These are phyloP conservation scores for Thaumetopoea pityocampa DNA, from an alignment of 1,140 invertebrate species.

Conservation along the genomic window DNA sequence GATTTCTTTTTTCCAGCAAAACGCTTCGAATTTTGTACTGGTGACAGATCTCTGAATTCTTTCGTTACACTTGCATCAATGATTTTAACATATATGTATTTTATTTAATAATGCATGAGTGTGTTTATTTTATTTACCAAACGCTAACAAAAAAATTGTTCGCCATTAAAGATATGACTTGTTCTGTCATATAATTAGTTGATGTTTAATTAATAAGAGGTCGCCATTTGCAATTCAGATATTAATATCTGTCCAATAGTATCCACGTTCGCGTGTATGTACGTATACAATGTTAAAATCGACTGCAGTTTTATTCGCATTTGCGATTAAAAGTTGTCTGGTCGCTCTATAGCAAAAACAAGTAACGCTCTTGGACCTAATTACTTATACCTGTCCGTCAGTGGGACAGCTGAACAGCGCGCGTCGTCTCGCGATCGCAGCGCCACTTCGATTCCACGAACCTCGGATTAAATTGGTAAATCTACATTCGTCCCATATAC, in stretches of 20 bases:
- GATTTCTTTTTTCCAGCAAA: slow-evolving; percentile 51
- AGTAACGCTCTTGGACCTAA: slow-evolving; percentile 29
- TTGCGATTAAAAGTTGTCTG: slow-evolving; percentile 22
- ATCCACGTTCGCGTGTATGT: slow-evolving; percentile 10
- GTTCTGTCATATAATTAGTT: slow-evolving; percentile 37
- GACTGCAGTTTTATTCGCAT: slow-evolving; percentile 17
- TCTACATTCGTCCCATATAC: slow-evolving; percentile 51
- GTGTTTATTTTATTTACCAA: slow-evolving; percentile 55
- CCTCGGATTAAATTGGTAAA: slow-evolving; percentile 61
- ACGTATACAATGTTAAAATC: slow-evolving; percentile 9
- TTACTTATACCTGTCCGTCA: slow-evolving; percentile 39
- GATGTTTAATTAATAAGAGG: slow-evolving; percentile 33
- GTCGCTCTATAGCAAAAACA: slow-evolving; percentile 28
- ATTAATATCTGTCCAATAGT: slow-evolving; percentile 19
- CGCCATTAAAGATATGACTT: slow-evolving; percentile 43
- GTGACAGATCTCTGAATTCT: slow-evolving; percentile 75
- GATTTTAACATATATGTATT: slow-evolving; percentile 47
- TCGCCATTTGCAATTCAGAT: slow-evolving; percentile 20
- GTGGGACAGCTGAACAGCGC: slow-evolving; percentile 28
- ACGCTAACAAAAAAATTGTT: slow-evolving; percentile 33
- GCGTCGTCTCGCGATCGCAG: slow-evolving; percentile 24
- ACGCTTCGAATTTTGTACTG: slow-evolving; percentile 60
- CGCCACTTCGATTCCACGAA: slow-evolving; percentile 48
- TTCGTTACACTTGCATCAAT: slow-evolving; percentile 65
- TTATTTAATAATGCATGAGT: slow-evolving; percentile 70